phyloP scores from a whole-genome alignment of 2,113 vertebrate genomes.

The Gulo gulo region DNA sequence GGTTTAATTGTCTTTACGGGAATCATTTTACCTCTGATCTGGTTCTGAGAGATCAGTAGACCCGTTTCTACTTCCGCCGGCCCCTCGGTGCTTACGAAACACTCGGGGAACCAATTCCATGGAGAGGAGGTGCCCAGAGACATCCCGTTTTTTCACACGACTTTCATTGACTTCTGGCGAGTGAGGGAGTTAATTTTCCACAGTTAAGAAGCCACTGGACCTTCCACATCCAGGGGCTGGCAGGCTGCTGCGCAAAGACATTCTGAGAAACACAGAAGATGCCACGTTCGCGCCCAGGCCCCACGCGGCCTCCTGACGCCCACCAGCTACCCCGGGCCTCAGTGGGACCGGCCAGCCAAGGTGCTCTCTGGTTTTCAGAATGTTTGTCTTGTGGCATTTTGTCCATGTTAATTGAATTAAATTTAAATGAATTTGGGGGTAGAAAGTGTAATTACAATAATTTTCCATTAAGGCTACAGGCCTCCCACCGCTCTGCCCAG shows the following conservation, averaged over 20 bases:
- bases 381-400: background rate
- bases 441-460: background rate
- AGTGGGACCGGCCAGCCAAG: no score
- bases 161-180: background rate
- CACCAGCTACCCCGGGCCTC: no score
- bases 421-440: background rate
- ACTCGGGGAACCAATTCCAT: background rate
- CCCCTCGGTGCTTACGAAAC: background rate
- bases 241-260: background rate
- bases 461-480: background rate
- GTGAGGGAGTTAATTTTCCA: background rate
- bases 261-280: background rate
- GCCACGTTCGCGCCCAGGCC: no score
- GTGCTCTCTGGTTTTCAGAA: background rate
- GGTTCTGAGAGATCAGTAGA: background rate
- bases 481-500: no score
- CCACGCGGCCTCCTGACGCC: rapidly evolving
- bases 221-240: background rate
- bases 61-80: background rate
- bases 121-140: background rate
- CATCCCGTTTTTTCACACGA: no score
- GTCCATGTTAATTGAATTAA: background rate
- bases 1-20: background rate
- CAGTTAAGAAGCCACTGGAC: background rate
- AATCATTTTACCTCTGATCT: background rate